These are phyloP conservation scores for Hippolais icterina DNA, from an alignment of 2,113 vertebrate genomes.

Conservation along the genomic window DNA sequence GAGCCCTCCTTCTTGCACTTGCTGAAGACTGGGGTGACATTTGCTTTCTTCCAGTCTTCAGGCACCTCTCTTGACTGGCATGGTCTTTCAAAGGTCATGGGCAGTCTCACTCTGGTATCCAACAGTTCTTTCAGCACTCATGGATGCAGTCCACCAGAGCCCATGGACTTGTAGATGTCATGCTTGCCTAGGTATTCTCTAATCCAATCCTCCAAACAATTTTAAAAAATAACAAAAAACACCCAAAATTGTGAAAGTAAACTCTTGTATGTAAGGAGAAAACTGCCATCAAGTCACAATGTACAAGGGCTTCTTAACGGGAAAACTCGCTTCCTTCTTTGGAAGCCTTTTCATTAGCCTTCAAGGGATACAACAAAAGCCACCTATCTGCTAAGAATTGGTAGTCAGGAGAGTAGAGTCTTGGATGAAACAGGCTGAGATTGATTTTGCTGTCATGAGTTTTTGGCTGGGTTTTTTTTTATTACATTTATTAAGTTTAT, in stretches of 20 bases:
- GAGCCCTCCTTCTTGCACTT: background rate
- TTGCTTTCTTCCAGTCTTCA: background rate
- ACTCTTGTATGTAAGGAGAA: background rate
- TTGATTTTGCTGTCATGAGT: background rate
- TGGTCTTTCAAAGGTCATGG: background rate
- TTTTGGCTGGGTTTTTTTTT: background rate
- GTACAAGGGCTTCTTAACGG: background rate
- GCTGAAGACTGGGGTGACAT: background rate
- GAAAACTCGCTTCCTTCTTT: background rate
- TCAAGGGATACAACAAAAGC: background rate
- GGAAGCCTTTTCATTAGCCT: background rate
- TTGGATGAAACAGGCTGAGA: background rate
- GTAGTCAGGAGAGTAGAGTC: background rate
- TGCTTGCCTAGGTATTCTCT: background rate
- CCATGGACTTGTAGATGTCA: background rate
- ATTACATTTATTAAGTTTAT: background rate
- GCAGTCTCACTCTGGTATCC: background rate
- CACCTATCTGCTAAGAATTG: background rate
- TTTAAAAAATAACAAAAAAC: background rate
- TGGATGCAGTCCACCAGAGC: background rate
- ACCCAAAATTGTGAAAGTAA: background rate
- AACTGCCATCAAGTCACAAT: background rate
- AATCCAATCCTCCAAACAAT: background rate
- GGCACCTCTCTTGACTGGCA: background rate
- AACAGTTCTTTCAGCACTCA: background rate